A percentile compares a stretch with the other conserved stretches of the same genome.
Evolutionary conservation across 1,140 invertebrate species (phyloP).

Genomic region (Drosophila pachea): DNA sequence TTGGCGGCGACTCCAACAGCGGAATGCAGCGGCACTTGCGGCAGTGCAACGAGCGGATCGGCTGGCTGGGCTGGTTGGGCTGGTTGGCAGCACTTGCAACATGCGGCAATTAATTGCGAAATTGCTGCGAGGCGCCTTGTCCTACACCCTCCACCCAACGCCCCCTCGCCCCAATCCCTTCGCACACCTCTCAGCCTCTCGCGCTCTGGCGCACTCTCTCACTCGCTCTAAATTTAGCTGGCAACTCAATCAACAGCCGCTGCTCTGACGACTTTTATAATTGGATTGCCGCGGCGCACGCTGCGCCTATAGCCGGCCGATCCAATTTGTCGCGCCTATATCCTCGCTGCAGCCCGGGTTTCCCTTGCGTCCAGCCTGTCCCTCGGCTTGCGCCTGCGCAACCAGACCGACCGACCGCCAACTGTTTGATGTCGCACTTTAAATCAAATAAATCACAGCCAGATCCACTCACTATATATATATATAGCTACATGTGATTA

Average conservation of each 20-base stretch:
- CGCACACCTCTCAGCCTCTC: neutral
- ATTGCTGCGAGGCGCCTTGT: constrained; percentile 33
- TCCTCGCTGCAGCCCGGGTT: neutral
- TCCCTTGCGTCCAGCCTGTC: constrained; percentile 1
- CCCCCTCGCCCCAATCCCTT: neutral
- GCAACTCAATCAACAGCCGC: constrained; percentile 70
- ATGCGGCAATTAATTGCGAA: constrained; percentile 41
- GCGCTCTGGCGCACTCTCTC: neutral
- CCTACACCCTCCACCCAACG: constrained; percentile 1
- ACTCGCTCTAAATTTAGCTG: constrained; percentile 58
- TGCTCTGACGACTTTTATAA: constrained; percentile 71
- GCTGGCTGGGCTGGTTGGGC: too few relatives aligned
- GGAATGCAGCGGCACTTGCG: constrained; percentile 35
- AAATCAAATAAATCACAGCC: constrained; percentile 63
- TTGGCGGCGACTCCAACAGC: constrained; percentile 45
- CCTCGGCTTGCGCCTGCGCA: constrained; percentile 40
- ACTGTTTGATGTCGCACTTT: constrained; percentile 53
- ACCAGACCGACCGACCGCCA: constrained; percentile 10
- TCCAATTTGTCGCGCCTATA: constrained; percentile 31
- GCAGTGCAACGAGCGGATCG: constrained; percentile 18
- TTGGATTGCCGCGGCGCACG: constrained; percentile 53
- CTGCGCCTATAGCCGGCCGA: constrained; percentile 21
- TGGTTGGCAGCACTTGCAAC: constrained; percentile 20
- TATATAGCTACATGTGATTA: constrained; percentile 1
- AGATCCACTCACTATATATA: constrained; percentile 1